These are phyloP conservation scores for Drosophila merina DNA, from an alignment of 2,888 invertebrate species.

Conservation along the genomic window DNA sequence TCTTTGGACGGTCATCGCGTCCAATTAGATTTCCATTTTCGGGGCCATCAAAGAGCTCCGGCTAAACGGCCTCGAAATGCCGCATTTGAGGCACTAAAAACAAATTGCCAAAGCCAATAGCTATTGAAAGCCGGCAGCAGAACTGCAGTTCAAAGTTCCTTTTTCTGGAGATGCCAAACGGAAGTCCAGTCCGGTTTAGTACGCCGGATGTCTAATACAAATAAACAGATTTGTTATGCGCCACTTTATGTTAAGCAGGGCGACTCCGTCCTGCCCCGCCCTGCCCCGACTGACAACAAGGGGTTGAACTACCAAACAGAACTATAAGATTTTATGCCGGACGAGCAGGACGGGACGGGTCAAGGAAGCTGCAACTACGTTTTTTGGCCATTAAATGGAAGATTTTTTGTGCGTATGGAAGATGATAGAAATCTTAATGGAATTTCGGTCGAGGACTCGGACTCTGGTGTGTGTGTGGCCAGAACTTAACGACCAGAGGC, in stretches of 20 bases:
- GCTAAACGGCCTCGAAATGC: constrained; percentile 59
- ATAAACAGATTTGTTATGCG: constrained; percentile 81
- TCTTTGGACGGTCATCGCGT: constrained; percentile 64
- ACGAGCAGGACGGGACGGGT: constrained; percentile 54
- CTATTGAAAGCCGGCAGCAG: constrained; percentile 46
- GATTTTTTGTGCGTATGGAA: constrained; percentile 61
- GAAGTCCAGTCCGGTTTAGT: constrained; percentile 41
- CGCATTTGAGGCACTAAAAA: constrained; percentile 57
- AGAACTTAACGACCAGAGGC: constrained; percentile 39
- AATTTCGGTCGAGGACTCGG: constrained; percentile 54
- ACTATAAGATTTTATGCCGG: constrained; percentile 78
- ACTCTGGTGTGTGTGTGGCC: constrained; percentile 30
- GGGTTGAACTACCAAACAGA: constrained; percentile 56
- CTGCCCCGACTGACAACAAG: background rate
- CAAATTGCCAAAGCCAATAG: constrained; percentile 62
- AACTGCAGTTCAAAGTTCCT: constrained; percentile 63
- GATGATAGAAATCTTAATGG: constrained; percentile 77
- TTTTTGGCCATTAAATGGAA: constrained; percentile 61
- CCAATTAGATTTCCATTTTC: constrained; percentile 75
- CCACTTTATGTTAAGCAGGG: constrained; percentile 73
- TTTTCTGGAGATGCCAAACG: constrained; percentile 35
- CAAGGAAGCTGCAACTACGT: constrained; percentile 67
- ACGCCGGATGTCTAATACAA: constrained; percentile 64
- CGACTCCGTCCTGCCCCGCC: background rate
- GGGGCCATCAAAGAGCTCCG: constrained; percentile 65